phyloP scores from a whole-genome alignment of 1,140 invertebrate genomes.

The Atta colombica region DNA sequence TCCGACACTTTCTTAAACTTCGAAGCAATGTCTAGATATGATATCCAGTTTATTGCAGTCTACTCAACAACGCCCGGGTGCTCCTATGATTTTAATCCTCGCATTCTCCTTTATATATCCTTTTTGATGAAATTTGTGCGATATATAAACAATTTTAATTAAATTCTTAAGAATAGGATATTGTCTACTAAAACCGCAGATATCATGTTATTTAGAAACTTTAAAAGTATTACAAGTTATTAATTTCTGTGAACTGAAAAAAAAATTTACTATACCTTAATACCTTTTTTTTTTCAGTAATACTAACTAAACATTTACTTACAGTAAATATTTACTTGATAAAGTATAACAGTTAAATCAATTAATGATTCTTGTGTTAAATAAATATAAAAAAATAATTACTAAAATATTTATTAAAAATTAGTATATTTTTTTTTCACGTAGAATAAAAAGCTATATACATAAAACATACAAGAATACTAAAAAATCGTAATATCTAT shows the following conservation, averaged over 20 bases:
- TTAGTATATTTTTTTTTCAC: background rate
- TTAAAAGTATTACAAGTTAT: slow-evolving; percentile 12
- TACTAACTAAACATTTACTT: too few species aligned
- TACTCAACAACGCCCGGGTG: slow-evolving; percentile 47
- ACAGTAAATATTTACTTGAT: too few species aligned
- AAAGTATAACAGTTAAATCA: too few species aligned
- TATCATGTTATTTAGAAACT: slow-evolving; percentile 7
- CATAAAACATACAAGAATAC: background rate
- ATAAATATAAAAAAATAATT: too few species aligned
- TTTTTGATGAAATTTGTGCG: slow-evolving; percentile 21
- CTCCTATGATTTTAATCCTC: slow-evolving; percentile 55
- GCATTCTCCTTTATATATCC: slow-evolving; percentile 20
- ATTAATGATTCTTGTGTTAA: too few species aligned
- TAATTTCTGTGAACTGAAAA: background rate
- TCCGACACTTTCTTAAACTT: slow-evolving; percentile 69
- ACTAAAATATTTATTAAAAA: too few species aligned
- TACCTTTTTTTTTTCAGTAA: too few species aligned
- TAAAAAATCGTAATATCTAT: background rate
- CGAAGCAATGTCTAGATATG: slow-evolving; percentile 49
- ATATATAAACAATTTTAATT: slow-evolving; percentile 55
- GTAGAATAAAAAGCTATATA: too few species aligned
- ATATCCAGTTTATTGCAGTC: slow-evolving; percentile 54
- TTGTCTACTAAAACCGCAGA: background rate
- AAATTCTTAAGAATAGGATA: slow-evolving; percentile 44
- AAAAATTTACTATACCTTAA: too few species aligned